phyloP scores from a whole-genome alignment of 2,888 invertebrate genomes.

The Drosophila robusta region DNA sequence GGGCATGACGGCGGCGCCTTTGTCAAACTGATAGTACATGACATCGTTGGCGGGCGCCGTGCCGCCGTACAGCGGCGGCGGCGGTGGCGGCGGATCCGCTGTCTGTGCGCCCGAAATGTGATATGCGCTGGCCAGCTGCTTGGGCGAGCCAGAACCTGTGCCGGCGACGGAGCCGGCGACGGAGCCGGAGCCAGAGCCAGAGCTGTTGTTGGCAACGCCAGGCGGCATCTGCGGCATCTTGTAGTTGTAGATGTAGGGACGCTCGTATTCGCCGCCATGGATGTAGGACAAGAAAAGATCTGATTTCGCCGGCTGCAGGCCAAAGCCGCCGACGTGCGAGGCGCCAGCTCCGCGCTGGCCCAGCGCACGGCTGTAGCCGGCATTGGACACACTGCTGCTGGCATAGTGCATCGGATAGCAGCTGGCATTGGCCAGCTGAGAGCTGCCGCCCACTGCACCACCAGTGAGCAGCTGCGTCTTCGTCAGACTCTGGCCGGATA shows the following conservation, averaged over 20 bases:
- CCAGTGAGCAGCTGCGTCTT: conserved; percentile 83
- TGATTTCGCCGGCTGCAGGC: conserved; percentile 84
- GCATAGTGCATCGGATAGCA: conserved; percentile 79
- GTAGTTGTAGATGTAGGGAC: conserved; percentile 83
- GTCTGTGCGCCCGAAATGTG: conserved; percentile 84
- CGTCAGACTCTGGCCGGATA: conserved; percentile 77
- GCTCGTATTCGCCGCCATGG: conserved; percentile 80
- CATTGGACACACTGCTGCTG: conserved; percentile 64
- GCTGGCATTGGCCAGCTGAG: conserved; percentile 74
- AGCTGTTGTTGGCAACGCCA: conserved; percentile 49
- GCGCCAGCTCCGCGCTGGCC: conserved; percentile 53
- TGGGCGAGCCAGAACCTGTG: conserved; percentile 53
- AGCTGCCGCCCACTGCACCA: conserved; percentile 48
- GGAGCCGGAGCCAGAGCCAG: conserved; percentile 30
- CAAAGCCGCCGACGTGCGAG: conserved; percentile 49
- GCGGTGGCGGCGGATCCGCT: conserved; percentile 82
- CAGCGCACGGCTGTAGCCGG: conserved; percentile 52
- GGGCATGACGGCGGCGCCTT: conserved; percentile 66
- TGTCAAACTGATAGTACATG: conserved; percentile 84
- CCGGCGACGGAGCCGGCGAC: conserved; percentile 25
- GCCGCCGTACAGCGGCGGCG: conserved; percentile 80
- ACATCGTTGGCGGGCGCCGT: conserved; percentile 82
- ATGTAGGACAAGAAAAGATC: conserved; percentile 84
- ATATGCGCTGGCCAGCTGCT: conserved; percentile 79
- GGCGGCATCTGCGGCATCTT: conserved; percentile 83